Conservation (phyloP, 1,140 invertebrate species). For the Eufriesea mexicana region DNA sequence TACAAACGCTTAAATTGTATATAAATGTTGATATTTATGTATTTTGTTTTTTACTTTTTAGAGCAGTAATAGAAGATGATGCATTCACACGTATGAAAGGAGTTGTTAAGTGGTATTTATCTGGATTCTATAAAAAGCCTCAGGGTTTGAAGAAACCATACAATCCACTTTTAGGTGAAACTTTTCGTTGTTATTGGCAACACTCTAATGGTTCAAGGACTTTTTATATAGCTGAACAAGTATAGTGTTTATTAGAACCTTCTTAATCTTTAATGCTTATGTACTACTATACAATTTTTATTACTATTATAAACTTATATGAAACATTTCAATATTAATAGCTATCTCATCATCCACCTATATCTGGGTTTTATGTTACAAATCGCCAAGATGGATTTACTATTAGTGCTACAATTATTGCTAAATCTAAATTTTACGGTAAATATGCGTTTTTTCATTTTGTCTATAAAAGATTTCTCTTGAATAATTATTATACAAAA, state of each 20-base stretch:
- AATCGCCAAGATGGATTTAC: constrained; percentile 97
- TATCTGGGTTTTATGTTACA: constrained; percentile 96
- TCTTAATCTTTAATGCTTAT: not conserved
- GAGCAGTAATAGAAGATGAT: constrained; percentile 93
- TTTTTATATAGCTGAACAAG: constrained; percentile 96
- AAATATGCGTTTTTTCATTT: constrained; percentile 59
- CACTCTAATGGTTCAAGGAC: constrained; percentile 93
- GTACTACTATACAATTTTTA: not conserved
- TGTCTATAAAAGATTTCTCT: not conserved
- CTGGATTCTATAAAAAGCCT: constrained; percentile 94
- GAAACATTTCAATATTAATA: constrained; percentile 64
- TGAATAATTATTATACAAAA: not conserved
- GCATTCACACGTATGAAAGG: constrained; percentile 95
- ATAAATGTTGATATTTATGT: not conserved
- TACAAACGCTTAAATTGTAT: not conserved
- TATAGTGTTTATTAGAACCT: constrained; percentile 71
- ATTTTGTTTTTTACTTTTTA: constrained; percentile 77
- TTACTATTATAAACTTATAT: not conserved
- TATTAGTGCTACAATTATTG: constrained; percentile 94
- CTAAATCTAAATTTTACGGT: constrained; percentile 97
- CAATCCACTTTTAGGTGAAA: constrained; percentile 96
- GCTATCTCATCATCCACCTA: constrained; percentile 97
- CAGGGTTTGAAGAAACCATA: constrained; percentile 98
- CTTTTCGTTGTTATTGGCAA: constrained; percentile 95
- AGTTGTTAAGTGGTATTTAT: constrained; percentile 94